Conservation (phyloP, 2,888 invertebrate genomes). For the Calephelis perditalis region DNA sequence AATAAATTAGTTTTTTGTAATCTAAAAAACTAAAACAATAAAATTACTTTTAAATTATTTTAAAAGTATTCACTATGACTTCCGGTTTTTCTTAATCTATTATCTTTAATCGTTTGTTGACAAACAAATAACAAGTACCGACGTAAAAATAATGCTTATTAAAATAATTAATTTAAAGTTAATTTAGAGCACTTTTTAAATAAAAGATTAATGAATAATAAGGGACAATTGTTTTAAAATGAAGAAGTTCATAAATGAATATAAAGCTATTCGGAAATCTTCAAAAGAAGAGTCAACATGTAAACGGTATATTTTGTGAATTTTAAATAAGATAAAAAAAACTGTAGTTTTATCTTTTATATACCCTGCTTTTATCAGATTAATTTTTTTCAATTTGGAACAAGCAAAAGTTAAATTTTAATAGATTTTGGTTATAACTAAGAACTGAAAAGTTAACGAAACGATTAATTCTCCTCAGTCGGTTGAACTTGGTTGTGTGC, state of each 20-base stretch:
- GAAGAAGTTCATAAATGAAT: slow-evolving; percentile 67
- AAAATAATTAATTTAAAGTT: slow-evolving; percentile 10
- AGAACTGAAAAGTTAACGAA: no score
- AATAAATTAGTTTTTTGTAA: no score
- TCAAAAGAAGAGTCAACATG: slow-evolving; percentile 31
- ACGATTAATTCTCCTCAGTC: background rate
- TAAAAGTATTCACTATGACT: no score
- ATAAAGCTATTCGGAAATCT: slow-evolving; percentile 49
- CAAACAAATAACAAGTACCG: no score
- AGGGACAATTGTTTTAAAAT: slow-evolving; percentile 32
- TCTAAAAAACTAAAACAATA: no score
- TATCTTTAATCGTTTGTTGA: no score
- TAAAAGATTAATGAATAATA: background rate
- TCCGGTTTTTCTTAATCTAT: no score
- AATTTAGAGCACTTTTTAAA: slow-evolving; percentile 18
- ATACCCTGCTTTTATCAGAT: slow-evolving; percentile 37
- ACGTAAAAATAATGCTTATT: no score
- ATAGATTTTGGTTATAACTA: no score
- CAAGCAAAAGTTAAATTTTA: no score
- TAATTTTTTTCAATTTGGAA: background rate
- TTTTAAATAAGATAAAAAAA: background rate
- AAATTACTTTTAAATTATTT: no score
- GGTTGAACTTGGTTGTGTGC: slow-evolving; percentile 16
- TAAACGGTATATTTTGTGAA: slow-evolving; percentile 12
- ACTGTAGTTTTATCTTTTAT: slow-evolving; percentile 19